Conservation (phyloP, 2,797 vertebrate species). For the Sebastes minor region DNA sequence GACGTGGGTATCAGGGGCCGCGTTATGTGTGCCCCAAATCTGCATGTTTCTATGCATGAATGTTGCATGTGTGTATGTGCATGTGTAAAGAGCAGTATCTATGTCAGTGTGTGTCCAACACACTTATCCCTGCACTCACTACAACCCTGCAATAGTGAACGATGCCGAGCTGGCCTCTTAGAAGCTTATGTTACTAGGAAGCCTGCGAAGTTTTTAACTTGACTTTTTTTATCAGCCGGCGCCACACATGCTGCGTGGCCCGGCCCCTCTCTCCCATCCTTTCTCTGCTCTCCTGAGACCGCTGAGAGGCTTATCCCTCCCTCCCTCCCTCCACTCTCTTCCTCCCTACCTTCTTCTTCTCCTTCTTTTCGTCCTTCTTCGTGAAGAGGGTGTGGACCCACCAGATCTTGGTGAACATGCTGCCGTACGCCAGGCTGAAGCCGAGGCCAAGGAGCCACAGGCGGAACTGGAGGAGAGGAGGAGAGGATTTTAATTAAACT, state of each 20-base stretch:
- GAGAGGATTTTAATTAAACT: neutral
- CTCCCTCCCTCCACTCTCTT: neutral
- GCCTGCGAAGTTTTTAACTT: slow-evolving; percentile 16
- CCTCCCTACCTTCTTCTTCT: slow-evolving; percentile 88
- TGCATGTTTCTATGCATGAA: neutral
- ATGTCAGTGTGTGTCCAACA: slow-evolving; percentile 20
- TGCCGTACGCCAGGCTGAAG: slow-evolving; percentile 94
- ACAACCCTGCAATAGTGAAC: neutral
- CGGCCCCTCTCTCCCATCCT: slow-evolving; percentile 15
- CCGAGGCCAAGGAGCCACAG: slow-evolving; percentile 94
- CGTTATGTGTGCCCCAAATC: neutral
- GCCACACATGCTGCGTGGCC: slow-evolving; percentile 47
- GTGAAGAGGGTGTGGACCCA: slow-evolving; percentile 97
- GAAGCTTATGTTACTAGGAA: slow-evolving; percentile 39
- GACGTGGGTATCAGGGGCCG: neutral
- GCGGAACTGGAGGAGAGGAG: slow-evolving; percentile 83
- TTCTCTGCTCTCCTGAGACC: slow-evolving; percentile 21
- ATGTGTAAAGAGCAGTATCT: slow-evolving; percentile 21
- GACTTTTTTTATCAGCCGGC: slow-evolving; percentile 51
- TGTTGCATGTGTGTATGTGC: slow-evolving; percentile 1
- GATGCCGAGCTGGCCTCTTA: slow-evolving; percentile 40
- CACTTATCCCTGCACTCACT: slow-evolving; percentile 6
- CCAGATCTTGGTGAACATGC: slow-evolving; percentile 99
- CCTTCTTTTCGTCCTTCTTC: slow-evolving; percentile 97
- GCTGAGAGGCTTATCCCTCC: slow-evolving; percentile 49